Conservation (phyloP, 2,888 invertebrate genomes). For the Eurytoma adleriae region DNA sequence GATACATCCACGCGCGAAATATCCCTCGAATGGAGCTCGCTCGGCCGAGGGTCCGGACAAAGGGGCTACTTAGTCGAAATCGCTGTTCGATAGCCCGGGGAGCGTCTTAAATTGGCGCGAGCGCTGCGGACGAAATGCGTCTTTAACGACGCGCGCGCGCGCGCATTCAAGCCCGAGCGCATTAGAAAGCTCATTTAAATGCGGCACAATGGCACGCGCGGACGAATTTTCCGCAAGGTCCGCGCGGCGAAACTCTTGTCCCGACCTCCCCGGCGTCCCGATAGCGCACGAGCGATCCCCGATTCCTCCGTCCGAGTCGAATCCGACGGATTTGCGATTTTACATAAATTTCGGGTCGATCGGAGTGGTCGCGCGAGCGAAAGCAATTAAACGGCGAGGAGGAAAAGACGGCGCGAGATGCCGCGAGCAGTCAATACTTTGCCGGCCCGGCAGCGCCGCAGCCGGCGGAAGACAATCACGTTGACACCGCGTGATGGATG, state of each 20-base stretch:
- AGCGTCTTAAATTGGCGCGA: constrained; percentile 44
- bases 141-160: constrained; percentile 65
- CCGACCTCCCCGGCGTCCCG: background rate
- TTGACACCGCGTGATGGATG: constrained; percentile 76
- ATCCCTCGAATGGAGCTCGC: background rate
- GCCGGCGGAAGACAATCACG: constrained; percentile 75
- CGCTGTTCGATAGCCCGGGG: constrained; percentile 23
- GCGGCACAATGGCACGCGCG: constrained; percentile 65
- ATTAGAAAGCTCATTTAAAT: constrained; percentile 73
- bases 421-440: constrained; percentile 37
- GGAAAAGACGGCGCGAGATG: background rate
- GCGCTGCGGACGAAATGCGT: constrained; percentile 62
- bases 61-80: constrained; percentile 5
- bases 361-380: too few species aligned
- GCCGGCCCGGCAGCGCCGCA: constrained; percentile 57
- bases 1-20: background rate
- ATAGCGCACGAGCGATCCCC: background rate
- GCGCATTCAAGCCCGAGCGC: constrained; percentile 66
- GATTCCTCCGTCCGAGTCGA: background rate
- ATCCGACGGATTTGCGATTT: background rate
- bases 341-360: background rate
- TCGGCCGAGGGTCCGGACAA: background rate
- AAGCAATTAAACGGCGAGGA: too few species aligned
- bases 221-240: constrained; percentile 58
- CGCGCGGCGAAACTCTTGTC: constrained; percentile 30